Base-by-base conservation (phyloP, 1,140 invertebrate genomes). In the Tachypleus tridentatus region DNA sequence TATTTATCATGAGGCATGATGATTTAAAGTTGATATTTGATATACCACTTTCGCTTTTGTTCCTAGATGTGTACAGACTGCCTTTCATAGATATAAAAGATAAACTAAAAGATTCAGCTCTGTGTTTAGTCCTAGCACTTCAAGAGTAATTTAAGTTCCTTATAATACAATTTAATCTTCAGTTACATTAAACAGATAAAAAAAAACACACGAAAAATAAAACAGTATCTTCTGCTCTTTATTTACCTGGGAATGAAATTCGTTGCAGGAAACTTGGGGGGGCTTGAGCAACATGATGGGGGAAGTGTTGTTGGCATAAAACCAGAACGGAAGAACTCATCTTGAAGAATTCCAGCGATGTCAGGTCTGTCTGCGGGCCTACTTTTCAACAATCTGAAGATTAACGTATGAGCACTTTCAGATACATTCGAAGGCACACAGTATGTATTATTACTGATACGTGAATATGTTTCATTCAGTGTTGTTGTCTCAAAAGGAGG, bases 401-500 rank as follows among this genome's bases (percentile, higher is more conserved):
- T 96, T 80, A 98, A 87, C 7, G 81, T 80, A 59, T 85, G 83
- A 0, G 93, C 91, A 8, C 83, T 75, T 63, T 83, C 80, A 49
- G 78, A 78, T 5, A 97, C 78, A 49, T 83, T 80, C 10, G 80
- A 76, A 3, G 92, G 91, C 58, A 96, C 84, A 70, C 85, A 85
- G 71, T 97, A 98, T 74, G 96, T 87, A 76, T 95, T 97, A 74
- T 86, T 86, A 71, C 91, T 93, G 67, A 98, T 98, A 69, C 87
- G 85, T 51, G 84, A 82, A 76, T 98, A 98, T 0, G 94, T 97
- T 74, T 97, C 93, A 56, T 80, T 80, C 47, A 83, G 68, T 57
- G 86, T 88, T 8, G 84, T 85, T 0, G 95, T 97, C 77, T 98
- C 95, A 79, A 98, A 98, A 5, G 95, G 95, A 4, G 95, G 94